Conservation (phyloP, 1,140 invertebrate genomes). For the Chionoecetes opilio region DNA sequence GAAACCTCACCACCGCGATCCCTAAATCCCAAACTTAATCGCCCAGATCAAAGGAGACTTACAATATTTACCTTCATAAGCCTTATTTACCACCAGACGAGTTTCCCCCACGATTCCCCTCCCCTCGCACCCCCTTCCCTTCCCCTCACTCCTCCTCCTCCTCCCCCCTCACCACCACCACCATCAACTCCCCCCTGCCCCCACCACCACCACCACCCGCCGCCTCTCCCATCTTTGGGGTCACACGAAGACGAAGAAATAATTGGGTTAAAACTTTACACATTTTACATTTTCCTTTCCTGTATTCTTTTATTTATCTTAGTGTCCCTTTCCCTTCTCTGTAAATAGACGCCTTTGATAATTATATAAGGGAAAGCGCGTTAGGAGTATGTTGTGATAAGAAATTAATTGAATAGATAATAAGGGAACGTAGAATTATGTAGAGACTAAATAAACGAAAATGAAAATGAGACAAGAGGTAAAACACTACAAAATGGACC, state of each 20-base stretch:
- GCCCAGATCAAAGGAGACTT: not conserved
- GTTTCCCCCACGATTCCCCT: not conserved
- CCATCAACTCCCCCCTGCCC: not conserved
- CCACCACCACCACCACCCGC: not conserved
- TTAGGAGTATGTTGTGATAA: no score
- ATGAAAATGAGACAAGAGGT: no score
- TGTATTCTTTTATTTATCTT: no score
- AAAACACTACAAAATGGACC: not conserved
- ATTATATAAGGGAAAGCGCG: no score
- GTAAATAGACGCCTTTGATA: no score
- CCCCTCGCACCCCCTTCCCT: not conserved
- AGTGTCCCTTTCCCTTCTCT: no score
- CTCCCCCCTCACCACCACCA: not conserved
- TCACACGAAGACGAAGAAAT: no score
- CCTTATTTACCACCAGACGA: not conserved
- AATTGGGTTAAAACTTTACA: no score
- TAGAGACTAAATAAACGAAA: not conserved
- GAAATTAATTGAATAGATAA: not conserved
- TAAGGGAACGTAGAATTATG: not conserved
- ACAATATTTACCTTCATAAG: slow-evolving; percentile 12
- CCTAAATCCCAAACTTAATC: not conserved
- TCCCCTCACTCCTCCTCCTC: not conserved
- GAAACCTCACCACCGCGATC: not conserved
- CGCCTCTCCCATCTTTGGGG: no score
- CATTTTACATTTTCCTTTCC: no score